Conservation (phyloP, 23 tunicate species). For the Diplosoma virens region DNA sequence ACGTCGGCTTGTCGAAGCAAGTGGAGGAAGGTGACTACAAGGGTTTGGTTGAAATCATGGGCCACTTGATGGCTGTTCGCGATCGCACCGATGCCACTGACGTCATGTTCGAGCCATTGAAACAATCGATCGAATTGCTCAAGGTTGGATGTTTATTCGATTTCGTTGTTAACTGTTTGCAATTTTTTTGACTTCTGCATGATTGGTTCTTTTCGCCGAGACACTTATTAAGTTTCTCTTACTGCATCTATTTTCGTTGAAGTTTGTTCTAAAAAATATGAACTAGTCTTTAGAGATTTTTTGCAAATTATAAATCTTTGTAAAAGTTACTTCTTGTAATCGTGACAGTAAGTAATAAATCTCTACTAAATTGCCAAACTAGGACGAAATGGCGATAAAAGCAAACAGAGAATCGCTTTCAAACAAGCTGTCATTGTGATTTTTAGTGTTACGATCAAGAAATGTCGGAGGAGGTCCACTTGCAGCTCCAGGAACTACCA, state of each 20-base stretch:
- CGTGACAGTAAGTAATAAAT: too few species aligned
- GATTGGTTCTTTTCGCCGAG: too few species aligned
- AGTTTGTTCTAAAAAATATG: too few species aligned
- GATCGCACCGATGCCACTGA: constrained; percentile 89
- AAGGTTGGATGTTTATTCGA: constrained; percentile 45
- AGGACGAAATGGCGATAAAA: too few species aligned
- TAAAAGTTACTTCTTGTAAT: too few species aligned
- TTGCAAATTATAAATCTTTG: too few species aligned
- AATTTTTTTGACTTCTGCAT: constrained; percentile 4
- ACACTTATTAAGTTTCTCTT: too few species aligned
- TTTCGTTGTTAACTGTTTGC: not conserved
- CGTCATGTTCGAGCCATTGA: constrained; percentile 95
- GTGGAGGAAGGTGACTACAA: constrained; percentile 93
- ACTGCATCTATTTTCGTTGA: too few species aligned
- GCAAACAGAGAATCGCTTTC: too few species aligned
- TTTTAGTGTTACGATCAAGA: constrained; percentile 83
- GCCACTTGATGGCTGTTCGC: constrained; percentile 84
- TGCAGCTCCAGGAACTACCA: constrained; percentile 87
- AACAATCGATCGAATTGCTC: constrained; percentile 83
- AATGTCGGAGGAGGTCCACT: constrained; percentile 96
- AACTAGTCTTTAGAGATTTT: too few species aligned
- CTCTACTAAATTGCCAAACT: too few species aligned
- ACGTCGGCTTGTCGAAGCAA: constrained; percentile 53
- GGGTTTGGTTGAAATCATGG: constrained; percentile 91
- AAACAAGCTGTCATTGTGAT: too few species aligned